phyloP scores from a whole-genome alignment of 2,797 vertebrate species.

The Scarus forsteni region DNA sequence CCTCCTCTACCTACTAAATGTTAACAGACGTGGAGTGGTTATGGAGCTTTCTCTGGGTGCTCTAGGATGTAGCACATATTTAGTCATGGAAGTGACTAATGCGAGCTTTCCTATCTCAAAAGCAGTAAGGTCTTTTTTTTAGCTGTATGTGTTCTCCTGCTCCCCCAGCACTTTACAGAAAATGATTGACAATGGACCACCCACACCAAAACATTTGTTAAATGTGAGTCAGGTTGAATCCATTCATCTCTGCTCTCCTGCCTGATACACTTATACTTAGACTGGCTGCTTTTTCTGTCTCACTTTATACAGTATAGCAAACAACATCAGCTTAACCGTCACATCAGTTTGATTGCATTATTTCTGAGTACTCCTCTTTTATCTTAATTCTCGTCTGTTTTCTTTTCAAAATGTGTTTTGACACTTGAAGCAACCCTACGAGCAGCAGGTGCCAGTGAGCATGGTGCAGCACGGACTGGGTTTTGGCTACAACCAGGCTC shows the following conservation, averaged over 20 bases:
- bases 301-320: conserved; percentile 28
- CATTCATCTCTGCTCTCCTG: conserved; percentile 58
- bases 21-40: conserved; percentile 17
- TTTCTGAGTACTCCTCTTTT: conserved; percentile 21
- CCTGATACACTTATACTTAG: conserved; percentile 31
- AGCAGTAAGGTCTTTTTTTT: conserved; percentile 46
- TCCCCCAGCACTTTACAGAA: conserved; percentile 55
- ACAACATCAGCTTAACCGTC: conserved; percentile 30
- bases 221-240: conserved; percentile 67
- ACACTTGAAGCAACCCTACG: conserved; percentile 85
- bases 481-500: conserved; percentile 89
- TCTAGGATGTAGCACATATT: conserved; percentile 45
- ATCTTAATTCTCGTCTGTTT: conserved; percentile 1
- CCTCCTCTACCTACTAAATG: conserved; percentile 7
- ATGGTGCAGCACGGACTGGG: conserved; percentile 81
- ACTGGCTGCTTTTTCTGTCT: conserved; percentile 28
- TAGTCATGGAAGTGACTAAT: conserved; percentile 69
- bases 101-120: conserved; percentile 38
- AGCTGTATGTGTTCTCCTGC: conserved; percentile 46
- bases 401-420: conserved; percentile 36
- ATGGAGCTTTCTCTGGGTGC: conserved; percentile 19
- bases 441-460: conserved; percentile 86
- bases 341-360: conserved; percentile 27
- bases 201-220: conserved; percentile 65
- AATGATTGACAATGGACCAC: conserved; percentile 72